Conservation (phyloP, 1,140 invertebrate genomes). For the Tetramorium alpestre region DNA sequence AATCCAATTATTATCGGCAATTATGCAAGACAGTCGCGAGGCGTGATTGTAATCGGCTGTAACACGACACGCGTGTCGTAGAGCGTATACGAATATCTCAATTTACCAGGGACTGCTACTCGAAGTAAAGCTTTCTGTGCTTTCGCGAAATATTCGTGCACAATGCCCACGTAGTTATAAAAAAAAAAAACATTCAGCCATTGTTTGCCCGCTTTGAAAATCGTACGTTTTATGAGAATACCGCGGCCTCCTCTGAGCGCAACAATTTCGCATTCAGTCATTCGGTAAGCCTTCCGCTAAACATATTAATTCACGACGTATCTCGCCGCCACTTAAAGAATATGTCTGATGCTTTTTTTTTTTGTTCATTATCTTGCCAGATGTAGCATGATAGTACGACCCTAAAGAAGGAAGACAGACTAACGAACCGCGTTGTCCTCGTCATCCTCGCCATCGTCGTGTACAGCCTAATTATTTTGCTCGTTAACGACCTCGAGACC, state of each 20-base stretch:
- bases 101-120: background rate
- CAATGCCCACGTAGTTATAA: background rate
- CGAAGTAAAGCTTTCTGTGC: background rate
- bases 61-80: no score
- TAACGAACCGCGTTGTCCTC: constrained; percentile 37
- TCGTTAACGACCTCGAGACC: constrained; percentile 71
- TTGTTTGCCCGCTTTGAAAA: constrained; percentile 54
- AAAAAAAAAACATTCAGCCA: constrained; percentile 15
- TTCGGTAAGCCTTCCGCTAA: constrained; percentile 28
- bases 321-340: constrained; percentile 23
- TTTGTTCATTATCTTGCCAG: constrained; percentile 10
- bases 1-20: constrained; percentile 36
- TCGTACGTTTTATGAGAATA: constrained; percentile 36
- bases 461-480: constrained; percentile 71
- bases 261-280: constrained; percentile 35
- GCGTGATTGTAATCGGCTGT: background rate
- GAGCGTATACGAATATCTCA: background rate
- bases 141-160: background rate
- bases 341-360: constrained; percentile 3
- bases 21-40: background rate
- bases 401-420: constrained; percentile 13
- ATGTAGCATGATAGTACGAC: constrained; percentile 30
- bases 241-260: background rate
- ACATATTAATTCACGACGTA: constrained; percentile 63
- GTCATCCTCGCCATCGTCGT: constrained; percentile 5